phyloP scores from a whole-genome alignment of 92 coral and sea anemone species.

The Muricea muricata region DNA sequence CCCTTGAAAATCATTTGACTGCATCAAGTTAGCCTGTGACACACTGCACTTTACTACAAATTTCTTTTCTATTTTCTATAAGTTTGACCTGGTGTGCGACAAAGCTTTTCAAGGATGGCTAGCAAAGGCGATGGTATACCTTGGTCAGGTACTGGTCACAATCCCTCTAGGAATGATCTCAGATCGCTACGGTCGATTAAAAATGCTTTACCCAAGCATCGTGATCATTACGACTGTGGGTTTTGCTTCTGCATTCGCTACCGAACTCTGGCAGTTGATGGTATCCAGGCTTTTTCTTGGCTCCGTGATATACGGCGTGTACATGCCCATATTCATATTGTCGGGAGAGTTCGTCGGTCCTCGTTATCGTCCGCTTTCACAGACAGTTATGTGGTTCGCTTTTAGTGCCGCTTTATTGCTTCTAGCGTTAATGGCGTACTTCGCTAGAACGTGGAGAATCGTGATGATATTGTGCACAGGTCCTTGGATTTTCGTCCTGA shows the following conservation, averaged over 20 bases:
- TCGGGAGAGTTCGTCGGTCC: constrained; percentile 97
- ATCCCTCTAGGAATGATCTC: constrained; percentile 82
- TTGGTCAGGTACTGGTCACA: constrained; percentile 88
- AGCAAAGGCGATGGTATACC: constrained; percentile 85
- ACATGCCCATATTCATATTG: constrained; percentile 79
- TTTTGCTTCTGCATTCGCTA: constrained; percentile 81
- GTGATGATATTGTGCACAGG: constrained; percentile 88
- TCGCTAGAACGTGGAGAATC: constrained; percentile 80
- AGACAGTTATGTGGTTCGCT: constrained; percentile 85
- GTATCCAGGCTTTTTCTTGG: constrained; percentile 79
- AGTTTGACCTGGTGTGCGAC: constrained; percentile 90
- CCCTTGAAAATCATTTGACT: too few relatives aligned
- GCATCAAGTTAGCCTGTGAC: constrained; percentile 84
- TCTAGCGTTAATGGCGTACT: constrained; percentile 88
- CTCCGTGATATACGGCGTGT: constrained; percentile 89
- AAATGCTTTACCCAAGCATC: constrained; percentile 82
- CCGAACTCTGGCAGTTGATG: constrained; percentile 76
- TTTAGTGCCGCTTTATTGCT: constrained; percentile 72
- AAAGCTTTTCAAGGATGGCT: constrained; percentile 82
- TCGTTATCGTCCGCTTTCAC: constrained; percentile 79
- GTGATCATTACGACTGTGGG: constrained; percentile 71
- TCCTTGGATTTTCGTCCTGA: constrained; percentile 77
- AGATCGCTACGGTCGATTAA: constrained; percentile 89
- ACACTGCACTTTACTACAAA: too few relatives aligned
- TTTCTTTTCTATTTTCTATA: too few relatives aligned